phyloP scores from a whole-genome alignment of 2,113 vertebrate species.

The Eira barbara region DNA sequence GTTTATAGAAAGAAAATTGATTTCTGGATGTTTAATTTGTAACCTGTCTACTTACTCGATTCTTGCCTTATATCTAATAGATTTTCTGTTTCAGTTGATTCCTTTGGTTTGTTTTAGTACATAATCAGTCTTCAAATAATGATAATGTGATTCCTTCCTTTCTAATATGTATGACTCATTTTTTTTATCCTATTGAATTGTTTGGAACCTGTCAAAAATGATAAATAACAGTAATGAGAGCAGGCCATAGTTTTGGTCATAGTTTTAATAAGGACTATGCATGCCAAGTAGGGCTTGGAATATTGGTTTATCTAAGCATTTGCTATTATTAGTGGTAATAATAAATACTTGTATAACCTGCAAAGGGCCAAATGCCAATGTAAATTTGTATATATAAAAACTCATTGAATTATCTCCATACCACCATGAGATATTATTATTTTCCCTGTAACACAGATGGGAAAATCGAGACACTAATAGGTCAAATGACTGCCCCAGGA shows the following conservation, averaged over 20 bases:
- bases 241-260: neutral
- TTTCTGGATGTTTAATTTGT: slow-evolving; percentile 70
- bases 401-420: neutral
- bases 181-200: slow-evolving; percentile 36
- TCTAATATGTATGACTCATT: neutral
- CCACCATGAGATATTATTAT: neutral
- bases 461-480: neutral
- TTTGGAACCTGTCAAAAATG: slow-evolving; percentile 9
- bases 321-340: neutral
- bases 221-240: neutral
- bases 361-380: neutral
- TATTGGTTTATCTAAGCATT: neutral
- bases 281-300: neutral
- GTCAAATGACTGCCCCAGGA: neutral
- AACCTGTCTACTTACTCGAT: slow-evolving; percentile 38
- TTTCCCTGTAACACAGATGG: neutral
- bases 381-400: neutral
- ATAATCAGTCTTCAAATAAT: slow-evolving; percentile 46
- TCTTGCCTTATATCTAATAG: slow-evolving; percentile 44
- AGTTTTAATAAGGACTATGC: neutral
- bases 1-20: slow-evolving; percentile 64
- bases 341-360: neutral
- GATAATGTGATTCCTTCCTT: slow-evolving; percentile 51
- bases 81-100: slow-evolving; percentile 48
- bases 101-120: slow-evolving; percentile 45